These are phyloP conservation scores for Brachynemurus nebulosus DNA, from an alignment of 2,888 invertebrate species.

Conservation along the genomic window DNA sequence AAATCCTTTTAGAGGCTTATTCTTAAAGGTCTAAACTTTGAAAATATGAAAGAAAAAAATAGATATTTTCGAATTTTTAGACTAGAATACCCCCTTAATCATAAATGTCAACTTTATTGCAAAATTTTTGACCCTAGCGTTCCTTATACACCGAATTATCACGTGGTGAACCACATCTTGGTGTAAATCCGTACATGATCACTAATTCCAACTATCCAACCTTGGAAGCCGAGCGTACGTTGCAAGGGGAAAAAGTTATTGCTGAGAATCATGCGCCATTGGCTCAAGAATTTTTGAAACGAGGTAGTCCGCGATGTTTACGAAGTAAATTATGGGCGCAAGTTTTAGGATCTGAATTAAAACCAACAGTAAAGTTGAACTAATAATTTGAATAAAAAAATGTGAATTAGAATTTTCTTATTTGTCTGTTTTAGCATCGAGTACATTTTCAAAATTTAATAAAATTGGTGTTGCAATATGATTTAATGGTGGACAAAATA, in stretches of 20 bases:
- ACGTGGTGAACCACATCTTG: conserved; percentile 62
- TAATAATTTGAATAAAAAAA: neutral
- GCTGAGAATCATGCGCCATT: conserved; percentile 71
- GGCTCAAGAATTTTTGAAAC: conserved; percentile 80
- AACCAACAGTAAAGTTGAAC: conserved; percentile 39
- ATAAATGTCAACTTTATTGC: conserved; percentile 18
- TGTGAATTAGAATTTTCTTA: neutral
- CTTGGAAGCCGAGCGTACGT: conserved; percentile 53
- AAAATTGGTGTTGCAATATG: conserved; percentile 68
- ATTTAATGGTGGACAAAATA: conserved; percentile 85
- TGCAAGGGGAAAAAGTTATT: conserved; percentile 64
- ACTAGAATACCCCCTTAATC: too few species aligned
- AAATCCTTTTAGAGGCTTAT: too few species aligned
- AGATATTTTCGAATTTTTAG: too few species aligned
- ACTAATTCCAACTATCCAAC: conserved; percentile 40
- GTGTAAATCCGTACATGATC: conserved; percentile 48
- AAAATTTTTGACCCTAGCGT: conserved; percentile 43
- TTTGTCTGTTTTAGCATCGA: conserved; percentile 19
- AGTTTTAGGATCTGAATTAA: conserved; percentile 67
- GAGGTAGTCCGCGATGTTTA: conserved; percentile 64
- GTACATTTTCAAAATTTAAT: conserved; percentile 70
- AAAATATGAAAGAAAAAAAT: too few species aligned
- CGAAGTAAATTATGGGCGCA: conserved; percentile 77
- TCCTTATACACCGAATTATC: conserved; percentile 56
- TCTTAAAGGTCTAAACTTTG: too few species aligned